phyloP scores from a whole-genome alignment of 2,797 vertebrate species.

The Calcarius lapponicus region DNA sequence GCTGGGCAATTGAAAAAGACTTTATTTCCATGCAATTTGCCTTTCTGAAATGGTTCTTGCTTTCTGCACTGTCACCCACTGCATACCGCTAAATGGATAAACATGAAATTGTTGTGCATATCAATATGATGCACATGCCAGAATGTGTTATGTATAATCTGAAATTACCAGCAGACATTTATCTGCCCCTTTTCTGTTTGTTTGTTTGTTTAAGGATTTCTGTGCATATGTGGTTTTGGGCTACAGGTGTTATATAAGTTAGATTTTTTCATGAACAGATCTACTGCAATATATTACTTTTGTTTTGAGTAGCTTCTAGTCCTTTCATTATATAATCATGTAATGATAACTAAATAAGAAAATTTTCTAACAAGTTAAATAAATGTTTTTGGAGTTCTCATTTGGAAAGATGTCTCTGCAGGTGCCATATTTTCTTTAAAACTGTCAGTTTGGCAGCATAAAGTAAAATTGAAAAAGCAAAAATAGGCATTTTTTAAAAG shows the following conservation, averaged over 20 bases:
- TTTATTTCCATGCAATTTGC: constrained; percentile 41
- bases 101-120: neutral
- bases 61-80: neutral
- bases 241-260: neutral
- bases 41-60: neutral
- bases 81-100: neutral
- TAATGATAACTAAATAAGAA: neutral
- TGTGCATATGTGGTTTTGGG: neutral
- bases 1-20: constrained; percentile 12
- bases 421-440: neutral
- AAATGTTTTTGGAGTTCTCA: neutral
- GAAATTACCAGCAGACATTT: constrained; percentile 4
- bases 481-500: neutral
- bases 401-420: neutral
- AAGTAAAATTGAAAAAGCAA: neutral
- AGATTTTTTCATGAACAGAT: neutral
- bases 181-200: neutral
- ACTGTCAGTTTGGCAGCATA: neutral
- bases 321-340: neutral
- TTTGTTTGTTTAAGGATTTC: neutral
- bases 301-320: constrained; percentile 10
- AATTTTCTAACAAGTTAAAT: neutral
- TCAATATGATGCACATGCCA: neutral
- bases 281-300: neutral
- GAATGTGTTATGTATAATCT: neutral